Evolutionary conservation across 2,113 vertebrate genomes (phyloP), one percentile per base, ranked within the genome.

Genomic region (Sporophila hypoxantha): DNA sequence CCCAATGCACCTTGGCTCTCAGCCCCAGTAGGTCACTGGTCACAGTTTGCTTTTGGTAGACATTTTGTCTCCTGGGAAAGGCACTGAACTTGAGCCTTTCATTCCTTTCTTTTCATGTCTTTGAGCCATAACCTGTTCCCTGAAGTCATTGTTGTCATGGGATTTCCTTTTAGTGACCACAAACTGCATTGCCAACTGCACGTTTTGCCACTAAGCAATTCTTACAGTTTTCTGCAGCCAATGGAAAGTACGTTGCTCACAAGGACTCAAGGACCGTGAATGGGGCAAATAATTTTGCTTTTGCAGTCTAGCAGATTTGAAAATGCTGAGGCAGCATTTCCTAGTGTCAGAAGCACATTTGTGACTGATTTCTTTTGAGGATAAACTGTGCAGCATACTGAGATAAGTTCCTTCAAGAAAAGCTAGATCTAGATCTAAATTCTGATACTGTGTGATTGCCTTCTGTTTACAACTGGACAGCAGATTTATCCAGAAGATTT

Each of bases 61-160:
- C 8, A 11, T 70, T 73, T 49, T 84, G 41, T 90, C 75, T 92
- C 66, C 47, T 46, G 50, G 47, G 61, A 6, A 62, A 76, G 64
- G 61, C 17, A 30, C 27, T 61, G 67, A 93, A 69, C 62, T 59
- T 18, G 34, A 37, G 73, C 42, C 34, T 68, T 90, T 34, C 32
- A 20, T 74, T 93, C 55, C 61, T 44, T 67, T 53, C 57, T 80
- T 88, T 61, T 64, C 42, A 69, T 60, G 42, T 84, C 82, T 90
- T 82, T 87, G 53, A 87, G 69, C 65, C 69, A 91, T 71, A 83
- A 75, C 79, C 87, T 91, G 53, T 73, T 88, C 77, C 49, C 53
- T 53, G 61, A 61, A 86, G 77, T 76, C 39, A 18, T 17, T 56
- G 59, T 50, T 85, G 65, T 46, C 37, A 10, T 50, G 49, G 18